Base-by-base conservation (phyloP, 2,797 vertebrate genomes). In the Anomalospiza imberbis region DNA sequence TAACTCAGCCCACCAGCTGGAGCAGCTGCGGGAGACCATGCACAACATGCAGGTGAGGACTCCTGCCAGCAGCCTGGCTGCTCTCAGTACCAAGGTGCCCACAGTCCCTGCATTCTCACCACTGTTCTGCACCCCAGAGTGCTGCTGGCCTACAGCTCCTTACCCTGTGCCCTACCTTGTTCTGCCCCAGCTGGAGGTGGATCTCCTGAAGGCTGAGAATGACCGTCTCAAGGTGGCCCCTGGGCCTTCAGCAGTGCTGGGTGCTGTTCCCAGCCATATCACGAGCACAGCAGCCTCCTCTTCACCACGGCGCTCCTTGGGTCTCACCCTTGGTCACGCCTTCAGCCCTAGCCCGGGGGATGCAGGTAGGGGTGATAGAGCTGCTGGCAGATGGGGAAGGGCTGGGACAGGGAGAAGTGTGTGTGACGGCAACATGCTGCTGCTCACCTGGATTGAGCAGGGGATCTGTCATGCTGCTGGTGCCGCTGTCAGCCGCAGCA, bases 1-100 rank as follows among this genome's bases (percentile, higher is more conserved):
- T 73, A 99, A 98, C 97, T 99, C 99, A 0, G 99, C 99, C 67
- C 99, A 99, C 92, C 99, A 99, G 94, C 98, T 99, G 63, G 99
- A 99, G 96, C 99, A 99, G 96, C 98, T 99, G 36, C 94, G 98
- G 78, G 99, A 99, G 75, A 98, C 99, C 68, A 99, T 99, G 99
- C 99, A 99, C 97, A 99, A 97, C 93, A 99, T 99, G 99, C 99
- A 99, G 98, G 99, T 99, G 36, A 58, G 95, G 12, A 17, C 6
- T 7, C 1, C 14, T 50, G 31, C 68, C 38, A n/a, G 38, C 12
- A 61, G 61, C 45, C 29, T 0, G 1, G 6, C 65, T 45, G 63
- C 67, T 70, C 38, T 36, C 31, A 48, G 34, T 8, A 14, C 15
- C 34, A 14, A 17, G 6, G 20, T 42, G 67, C 22, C 47, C 20